phyloP scores from a whole-genome alignment of 2,888 invertebrate genomes.

The Deladenus siricidicola region DNA sequence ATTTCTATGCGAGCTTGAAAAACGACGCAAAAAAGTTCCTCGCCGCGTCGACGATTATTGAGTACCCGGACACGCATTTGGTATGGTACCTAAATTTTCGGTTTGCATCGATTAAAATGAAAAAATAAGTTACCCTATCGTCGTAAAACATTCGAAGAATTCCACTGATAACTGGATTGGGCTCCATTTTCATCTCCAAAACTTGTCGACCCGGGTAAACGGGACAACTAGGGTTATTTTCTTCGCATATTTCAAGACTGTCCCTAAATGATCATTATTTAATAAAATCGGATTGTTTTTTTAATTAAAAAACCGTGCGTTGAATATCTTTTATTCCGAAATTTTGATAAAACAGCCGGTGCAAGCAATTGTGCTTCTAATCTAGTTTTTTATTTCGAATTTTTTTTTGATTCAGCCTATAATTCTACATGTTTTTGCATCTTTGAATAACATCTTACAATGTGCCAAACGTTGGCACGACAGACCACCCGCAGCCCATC shows the following conservation, averaged over 20 bases:
- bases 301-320: no score
- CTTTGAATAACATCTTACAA: conserved; percentile 28
- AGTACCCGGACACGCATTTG: conserved; percentile 39
- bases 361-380: no score
- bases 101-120: not conserved
- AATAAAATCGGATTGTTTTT: no score
- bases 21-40: conserved; percentile 42
- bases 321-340: no score
- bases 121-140: conserved; percentile 8
- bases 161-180: conserved; percentile 37
- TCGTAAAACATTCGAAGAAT: conserved; percentile 39
- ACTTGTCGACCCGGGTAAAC: conserved; percentile 41
- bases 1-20: conserved; percentile 41
- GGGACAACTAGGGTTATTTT: conserved; percentile 26
- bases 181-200: conserved; percentile 40
- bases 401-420: no score
- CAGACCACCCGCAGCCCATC: conserved; percentile 50
- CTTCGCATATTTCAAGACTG: conserved; percentile 28
- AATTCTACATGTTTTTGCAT: no score
- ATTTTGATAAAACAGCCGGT: no score
- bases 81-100: conserved; percentile 35
- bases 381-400: no score
- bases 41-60: conserved; percentile 35
- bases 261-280: conserved; percentile 12
- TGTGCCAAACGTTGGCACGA: conserved; percentile 43